These are phyloP conservation scores for Meandrina meandrites DNA, from an alignment of 92 coral and sea anemone genomes.

Conservation along the genomic window DNA sequence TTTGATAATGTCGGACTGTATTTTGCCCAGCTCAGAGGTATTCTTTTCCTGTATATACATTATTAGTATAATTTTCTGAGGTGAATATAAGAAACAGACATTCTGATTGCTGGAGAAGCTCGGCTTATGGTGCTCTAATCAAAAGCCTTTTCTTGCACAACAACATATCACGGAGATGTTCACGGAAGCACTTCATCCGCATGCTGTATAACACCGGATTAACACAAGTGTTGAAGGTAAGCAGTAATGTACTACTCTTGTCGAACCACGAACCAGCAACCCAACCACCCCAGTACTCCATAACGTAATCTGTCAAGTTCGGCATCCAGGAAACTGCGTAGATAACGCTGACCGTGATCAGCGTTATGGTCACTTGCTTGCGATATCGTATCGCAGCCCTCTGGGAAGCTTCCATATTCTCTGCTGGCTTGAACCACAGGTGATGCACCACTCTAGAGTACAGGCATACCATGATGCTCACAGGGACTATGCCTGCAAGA, in stretches of 20 bases:
- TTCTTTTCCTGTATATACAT: too few relatives aligned
- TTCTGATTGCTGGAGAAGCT: too few relatives aligned
- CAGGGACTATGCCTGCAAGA: background rate
- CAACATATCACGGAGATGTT: background rate
- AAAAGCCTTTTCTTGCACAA: background rate
- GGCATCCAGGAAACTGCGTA: constrained; percentile 1
- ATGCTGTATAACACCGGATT: constrained; percentile 5
- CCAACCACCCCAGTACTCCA: background rate
- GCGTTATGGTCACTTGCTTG: background rate
- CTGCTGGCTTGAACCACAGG: background rate
- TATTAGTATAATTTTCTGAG: too few relatives aligned
- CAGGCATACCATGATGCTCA: background rate
- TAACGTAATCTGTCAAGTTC: background rate
- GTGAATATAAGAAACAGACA: too few relatives aligned
- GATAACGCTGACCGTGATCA: background rate
- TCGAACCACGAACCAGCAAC: background rate
- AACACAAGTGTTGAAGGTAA: background rate
- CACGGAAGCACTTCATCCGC: background rate
- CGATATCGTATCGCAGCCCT: background rate
- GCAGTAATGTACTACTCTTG: background rate
- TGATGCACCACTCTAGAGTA: background rate
- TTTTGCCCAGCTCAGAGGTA: too few relatives aligned
- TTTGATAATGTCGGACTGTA: too few relatives aligned
- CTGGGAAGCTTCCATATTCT: background rate
- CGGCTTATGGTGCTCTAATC: background rate